A percentile compares a stretch with the other conserved stretches of the same genome.
Evolutionary conservation across 2,797 vertebrate species (phyloP).

Genomic region (Chiloscyllium punctatum): DNA sequence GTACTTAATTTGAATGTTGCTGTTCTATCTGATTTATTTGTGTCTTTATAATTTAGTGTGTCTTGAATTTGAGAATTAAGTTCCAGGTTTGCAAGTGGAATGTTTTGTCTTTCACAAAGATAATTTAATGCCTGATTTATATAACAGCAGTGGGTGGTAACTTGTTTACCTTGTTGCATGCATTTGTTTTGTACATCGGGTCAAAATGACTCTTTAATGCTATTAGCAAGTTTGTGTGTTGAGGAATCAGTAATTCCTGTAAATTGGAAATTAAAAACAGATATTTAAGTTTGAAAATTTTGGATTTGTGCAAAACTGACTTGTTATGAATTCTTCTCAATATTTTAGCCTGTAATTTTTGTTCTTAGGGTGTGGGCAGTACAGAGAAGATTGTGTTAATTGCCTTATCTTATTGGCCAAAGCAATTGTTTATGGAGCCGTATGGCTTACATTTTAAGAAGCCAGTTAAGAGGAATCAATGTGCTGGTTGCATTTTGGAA

Average conservation of each 20-base stretch:
- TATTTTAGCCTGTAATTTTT: neutral
- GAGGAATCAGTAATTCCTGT: neutral
- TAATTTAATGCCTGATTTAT: neutral
- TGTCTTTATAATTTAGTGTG: neutral
- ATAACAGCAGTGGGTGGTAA: neutral
- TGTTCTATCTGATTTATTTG: neutral
- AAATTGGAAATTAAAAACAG: neutral
- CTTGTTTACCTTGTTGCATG: neutral
- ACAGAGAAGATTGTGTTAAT: neutral
- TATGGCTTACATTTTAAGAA: neutral
- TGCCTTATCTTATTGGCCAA: neutral
- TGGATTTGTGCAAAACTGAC: neutral
- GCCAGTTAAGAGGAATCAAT: neutral
- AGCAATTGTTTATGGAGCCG: neutral
- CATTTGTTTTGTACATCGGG: neutral
- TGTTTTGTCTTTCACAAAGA: neutral
- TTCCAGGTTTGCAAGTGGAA: neutral
- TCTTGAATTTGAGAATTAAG: neutral
- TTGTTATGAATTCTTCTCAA: neutral
- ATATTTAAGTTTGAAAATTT: neutral
- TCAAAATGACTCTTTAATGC: neutral
- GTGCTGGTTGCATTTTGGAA: neutral
- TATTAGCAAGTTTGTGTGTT: neutral
- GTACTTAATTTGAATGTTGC: neutral
- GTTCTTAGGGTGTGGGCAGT: neutral